A percentile compares a stretch with the other conserved stretches of the same genome.
Evolutionary conservation across 2,113 vertebrate genomes (phyloP).

Genomic region (Rhinoderma darwinii): DNA sequence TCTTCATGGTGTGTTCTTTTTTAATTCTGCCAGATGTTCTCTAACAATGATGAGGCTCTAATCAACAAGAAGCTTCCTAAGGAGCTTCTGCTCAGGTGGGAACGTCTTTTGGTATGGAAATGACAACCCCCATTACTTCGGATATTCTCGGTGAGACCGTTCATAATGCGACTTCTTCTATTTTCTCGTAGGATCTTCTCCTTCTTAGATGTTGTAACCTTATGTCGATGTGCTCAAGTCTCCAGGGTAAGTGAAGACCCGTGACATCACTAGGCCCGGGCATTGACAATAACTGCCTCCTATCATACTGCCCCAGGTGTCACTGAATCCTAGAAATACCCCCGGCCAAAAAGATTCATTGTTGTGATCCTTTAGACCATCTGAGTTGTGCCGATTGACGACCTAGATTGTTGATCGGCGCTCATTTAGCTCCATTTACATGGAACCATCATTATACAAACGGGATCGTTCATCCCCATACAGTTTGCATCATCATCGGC

Average conservation of each 20-base stretch:
- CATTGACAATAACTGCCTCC: background rate
- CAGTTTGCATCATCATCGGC: no score
- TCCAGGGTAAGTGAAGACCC: slow-evolving; percentile 88
- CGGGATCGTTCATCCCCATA: no score
- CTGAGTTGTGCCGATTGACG: no score
- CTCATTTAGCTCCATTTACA: no score
- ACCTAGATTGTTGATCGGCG: no score
- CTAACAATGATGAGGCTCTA: slow-evolving; percentile 94
- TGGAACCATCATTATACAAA: no score
- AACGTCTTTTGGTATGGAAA: background rate
- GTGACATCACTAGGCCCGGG: background rate
- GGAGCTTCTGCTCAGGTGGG: slow-evolving; percentile 93
- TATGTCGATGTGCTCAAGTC: slow-evolving; percentile 98
- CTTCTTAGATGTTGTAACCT: slow-evolving; percentile 97
- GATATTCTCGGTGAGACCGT: background rate
- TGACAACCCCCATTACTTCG: background rate
- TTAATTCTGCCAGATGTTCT: slow-evolving; percentile 89
- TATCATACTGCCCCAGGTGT: background rate
- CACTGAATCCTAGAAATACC: background rate
- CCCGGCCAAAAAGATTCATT: background rate
- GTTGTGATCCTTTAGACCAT: no score
- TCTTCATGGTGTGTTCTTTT: background rate
- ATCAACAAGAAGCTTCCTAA: slow-evolving; percentile 99
- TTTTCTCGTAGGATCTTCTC: slow-evolving; percentile 92
- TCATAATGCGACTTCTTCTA: background rate